Percentiles rank a stretch among this genome's conserved stretches.
Conservation (phyloP, 2,797 vertebrate species). For the Steatocranus sp. region DNA sequence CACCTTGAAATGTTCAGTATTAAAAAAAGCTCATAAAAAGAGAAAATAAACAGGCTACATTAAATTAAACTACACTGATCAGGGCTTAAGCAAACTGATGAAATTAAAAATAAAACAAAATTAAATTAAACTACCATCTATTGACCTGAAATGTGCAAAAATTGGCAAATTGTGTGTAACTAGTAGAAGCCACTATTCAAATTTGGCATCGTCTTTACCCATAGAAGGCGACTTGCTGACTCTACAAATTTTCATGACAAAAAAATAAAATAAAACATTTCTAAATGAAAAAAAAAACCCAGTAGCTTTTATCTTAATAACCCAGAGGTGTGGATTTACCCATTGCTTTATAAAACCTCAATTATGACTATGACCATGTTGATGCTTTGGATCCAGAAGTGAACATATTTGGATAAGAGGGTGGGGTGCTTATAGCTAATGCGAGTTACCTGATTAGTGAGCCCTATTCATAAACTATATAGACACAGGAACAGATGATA, state of each 20-base stretch:
- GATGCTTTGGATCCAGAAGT: background rate
- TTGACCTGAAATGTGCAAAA: background rate
- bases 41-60: background rate
- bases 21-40: background rate
- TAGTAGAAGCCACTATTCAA: background rate
- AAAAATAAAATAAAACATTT: background rate
- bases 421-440: background rate
- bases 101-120: background rate
- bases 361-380: background rate
- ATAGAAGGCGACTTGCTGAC: background rate
- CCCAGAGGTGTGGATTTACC: background rate
- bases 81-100: background rate
- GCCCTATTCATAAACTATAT: background rate
- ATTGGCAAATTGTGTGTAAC: background rate
- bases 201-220: background rate
- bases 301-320: background rate
- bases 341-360: background rate
- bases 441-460: background rate
- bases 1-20: background rate
- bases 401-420: background rate
- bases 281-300: fast-evolving
- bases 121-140: background rate
- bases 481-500: background rate
- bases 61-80: background rate
- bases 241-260: background rate